These are phyloP conservation scores for Tetraodon nigroviridis DNA, from an alignment of 2,113 vertebrate species.

Conservation along the genomic window DNA sequence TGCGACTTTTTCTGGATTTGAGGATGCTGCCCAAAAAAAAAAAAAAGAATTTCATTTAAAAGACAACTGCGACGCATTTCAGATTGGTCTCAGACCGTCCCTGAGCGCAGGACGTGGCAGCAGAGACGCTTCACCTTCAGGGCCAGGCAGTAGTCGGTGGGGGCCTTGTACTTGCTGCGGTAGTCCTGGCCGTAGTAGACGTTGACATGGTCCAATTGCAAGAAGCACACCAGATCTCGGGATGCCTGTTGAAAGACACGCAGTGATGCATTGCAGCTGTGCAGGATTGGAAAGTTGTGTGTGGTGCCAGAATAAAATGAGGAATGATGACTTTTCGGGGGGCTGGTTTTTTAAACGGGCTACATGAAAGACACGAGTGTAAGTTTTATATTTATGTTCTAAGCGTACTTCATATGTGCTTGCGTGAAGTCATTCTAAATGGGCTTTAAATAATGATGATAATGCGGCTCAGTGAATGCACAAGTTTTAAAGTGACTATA, in stretches of 20 bases:
- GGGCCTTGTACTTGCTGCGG: constrained; percentile 96
- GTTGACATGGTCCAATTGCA: constrained; percentile 95
- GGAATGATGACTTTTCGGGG: background rate
- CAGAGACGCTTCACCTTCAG: constrained; percentile 79
- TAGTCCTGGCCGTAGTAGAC: constrained; percentile 95
- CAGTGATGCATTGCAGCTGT: constrained; percentile 45
- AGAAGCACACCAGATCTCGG: constrained; percentile 92
- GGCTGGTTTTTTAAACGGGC: background rate
- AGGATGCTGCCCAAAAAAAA: constrained; percentile 81
- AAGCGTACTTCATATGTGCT: background rate
- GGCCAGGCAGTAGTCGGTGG: constrained; percentile 93
- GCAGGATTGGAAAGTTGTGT: background rate
- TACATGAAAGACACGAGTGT: background rate
- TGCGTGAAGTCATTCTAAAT: constrained; percentile 1
- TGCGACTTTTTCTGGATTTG: constrained; percentile 99
- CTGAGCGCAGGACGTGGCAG: background rate
- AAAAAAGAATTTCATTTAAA: background rate
- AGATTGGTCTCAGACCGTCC: too few relatives aligned
- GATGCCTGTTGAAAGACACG: constrained; percentile 74
- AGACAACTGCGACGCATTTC: too few relatives aligned
- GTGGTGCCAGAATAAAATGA: background rate
- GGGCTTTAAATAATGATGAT: constrained; percentile 24
- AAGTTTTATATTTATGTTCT: too few relatives aligned
- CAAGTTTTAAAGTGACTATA: background rate
- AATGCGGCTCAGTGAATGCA: background rate